Evolutionary conservation across 1,140 invertebrate genomes (phyloP).

Genomic region (Leptonema lineaticorne): DNA sequence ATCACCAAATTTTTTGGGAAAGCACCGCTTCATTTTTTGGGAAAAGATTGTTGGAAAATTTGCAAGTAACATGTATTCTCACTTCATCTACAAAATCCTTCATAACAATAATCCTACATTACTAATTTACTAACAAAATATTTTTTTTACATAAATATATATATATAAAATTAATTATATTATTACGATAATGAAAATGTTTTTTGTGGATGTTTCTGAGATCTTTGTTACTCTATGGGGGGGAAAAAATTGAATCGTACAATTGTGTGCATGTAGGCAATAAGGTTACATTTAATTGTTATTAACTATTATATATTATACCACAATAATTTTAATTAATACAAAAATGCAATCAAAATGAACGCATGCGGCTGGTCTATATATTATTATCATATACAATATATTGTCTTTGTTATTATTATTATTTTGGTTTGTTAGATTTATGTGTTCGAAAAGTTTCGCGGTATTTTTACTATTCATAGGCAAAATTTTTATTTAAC

Average conservation of each 20-base stretch:
- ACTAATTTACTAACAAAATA: slow-evolving; percentile 22
- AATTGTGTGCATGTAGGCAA: slow-evolving; percentile 34
- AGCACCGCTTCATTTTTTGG: slow-evolving; percentile 41
- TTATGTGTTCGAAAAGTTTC: neutral
- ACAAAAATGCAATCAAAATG: slow-evolving; percentile 23
- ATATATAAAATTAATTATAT: slow-evolving; percentile 11
- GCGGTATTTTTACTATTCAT: slow-evolving; percentile 16
- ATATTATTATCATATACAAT: slow-evolving; percentile 23
- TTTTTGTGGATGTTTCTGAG: slow-evolving; percentile 30
- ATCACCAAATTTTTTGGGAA: slow-evolving; percentile 31
- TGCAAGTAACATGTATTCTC: slow-evolving; percentile 39
- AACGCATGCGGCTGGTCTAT: slow-evolving; percentile 37
- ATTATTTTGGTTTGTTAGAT: slow-evolving; percentile 1
- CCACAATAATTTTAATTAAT: neutral
- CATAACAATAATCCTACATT: neutral
- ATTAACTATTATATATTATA: neutral
- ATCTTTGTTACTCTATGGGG: slow-evolving; percentile 33
- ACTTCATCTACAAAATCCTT: slow-evolving; percentile 21
- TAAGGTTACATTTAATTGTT: slow-evolving; percentile 11
- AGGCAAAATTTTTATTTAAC: slow-evolving; percentile 18
- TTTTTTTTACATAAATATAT: slow-evolving; percentile 8
- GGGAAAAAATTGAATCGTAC: slow-evolving; percentile 15
- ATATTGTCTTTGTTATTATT: no score
- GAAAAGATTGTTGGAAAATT: slow-evolving; percentile 28
- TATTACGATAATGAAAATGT: neutral